Base-by-base conservation (phyloP, 2,888 invertebrate species). In the Pherbina coryleti region DNA sequence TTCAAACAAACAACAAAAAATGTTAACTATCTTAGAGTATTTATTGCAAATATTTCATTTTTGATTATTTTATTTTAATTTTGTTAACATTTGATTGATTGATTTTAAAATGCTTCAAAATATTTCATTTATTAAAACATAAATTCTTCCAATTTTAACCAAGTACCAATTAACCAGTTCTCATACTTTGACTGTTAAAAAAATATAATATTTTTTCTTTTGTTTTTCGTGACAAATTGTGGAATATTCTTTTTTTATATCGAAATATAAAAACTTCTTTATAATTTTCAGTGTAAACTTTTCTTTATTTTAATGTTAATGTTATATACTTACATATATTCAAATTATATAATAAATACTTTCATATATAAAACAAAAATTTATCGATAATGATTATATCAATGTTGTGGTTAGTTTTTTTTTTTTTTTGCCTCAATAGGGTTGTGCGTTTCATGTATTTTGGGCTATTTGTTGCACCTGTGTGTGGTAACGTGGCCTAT, bases 301-400 rank as follows among this genome's bases (percentile, higher is more conserved):
- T 62, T 60, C 44, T 37, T 60, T 37, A 53, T 75, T 75, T 75
- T 37, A 55, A 75, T 75, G 75, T 75, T 67, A 55, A 75, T 75
- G 66, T 75, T 75, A 75, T 75, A 67, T 64, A 73, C 34, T 37
- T 73, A 44, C 60, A 74, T 64, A 74, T 67, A 75, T 75, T 62
- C 66, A 53, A 55, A 67, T 66, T 34, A 75, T 60, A 60, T n/a
- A 67, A 75, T 66, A 75, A 75, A 67, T 22, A 64, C 22, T 53
- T 64, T 75, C 53, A 53, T 64, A 66, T 22, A 60, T 66, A 66
- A 53, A 64, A 66, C 19, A 44, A 44, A 67, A 19, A 31, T n/a
- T 7, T 5, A 28, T 11, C 31, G 17, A 7, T 60, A 2, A 28
- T 55, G 1, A 22, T 19, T 55, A 3, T 51, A 5, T 51, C 51